These are phyloP conservation scores for Chaitophorus viminalis DNA, from an alignment of 2,888 invertebrate species.

Conservation along the genomic window DNA sequence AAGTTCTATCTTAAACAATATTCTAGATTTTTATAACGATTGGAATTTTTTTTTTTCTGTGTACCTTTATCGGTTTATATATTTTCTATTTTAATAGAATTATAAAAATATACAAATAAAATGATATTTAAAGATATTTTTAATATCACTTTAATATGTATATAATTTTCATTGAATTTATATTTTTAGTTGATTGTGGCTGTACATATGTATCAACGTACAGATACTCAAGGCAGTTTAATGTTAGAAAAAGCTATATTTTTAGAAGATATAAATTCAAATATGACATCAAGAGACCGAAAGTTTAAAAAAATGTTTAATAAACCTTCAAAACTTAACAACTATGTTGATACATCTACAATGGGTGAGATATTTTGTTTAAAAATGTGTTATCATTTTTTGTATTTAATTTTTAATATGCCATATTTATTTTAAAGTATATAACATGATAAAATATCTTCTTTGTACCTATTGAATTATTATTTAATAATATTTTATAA, in stretches of 20 bases:
- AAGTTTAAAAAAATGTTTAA: conserved; percentile 59
- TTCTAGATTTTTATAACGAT: neutral
- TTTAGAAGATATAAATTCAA: conserved; percentile 62
- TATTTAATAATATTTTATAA: no score
- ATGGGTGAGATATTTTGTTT: conserved; percentile 43
- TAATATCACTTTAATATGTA: no score
- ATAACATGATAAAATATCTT: no score
- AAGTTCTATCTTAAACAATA: neutral
- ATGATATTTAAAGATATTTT: neutral
- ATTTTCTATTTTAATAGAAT: neutral
- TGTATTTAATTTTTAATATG: neutral
- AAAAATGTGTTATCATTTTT: neutral
- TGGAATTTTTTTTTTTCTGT: neutral
- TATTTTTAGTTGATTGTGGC: conserved; percentile 61
- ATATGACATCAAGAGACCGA: conserved; percentile 61
- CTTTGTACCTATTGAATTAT: no score
- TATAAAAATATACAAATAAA: neutral
- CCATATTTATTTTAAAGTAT: neutral
- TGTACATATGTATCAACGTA: conserved; percentile 62
- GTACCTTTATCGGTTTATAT: neutral
- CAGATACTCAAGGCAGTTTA: conserved; percentile 61
- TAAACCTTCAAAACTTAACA: conserved; percentile 26
- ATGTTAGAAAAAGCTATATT: conserved; percentile 63
- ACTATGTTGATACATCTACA: conserved; percentile 36
- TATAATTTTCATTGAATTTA: neutral